Evolutionary conservation across 2,113 vertebrate species (phyloP).

Genomic region (Okapia johnstoni): DNA sequence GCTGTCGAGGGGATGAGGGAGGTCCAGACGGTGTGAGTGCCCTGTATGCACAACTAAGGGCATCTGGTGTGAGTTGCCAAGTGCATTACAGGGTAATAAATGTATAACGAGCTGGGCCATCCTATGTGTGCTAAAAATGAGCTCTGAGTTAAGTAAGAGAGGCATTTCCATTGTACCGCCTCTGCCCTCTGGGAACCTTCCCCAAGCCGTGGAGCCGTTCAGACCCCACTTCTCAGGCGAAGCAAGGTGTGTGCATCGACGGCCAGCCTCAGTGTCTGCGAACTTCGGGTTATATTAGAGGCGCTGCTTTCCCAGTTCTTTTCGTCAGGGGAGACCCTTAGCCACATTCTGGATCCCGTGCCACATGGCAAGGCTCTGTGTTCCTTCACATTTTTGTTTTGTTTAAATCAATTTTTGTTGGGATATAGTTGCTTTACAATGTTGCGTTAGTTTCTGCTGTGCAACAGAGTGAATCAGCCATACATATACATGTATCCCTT

Average conservation of each 20-base stretch:
- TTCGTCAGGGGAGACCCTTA: background rate
- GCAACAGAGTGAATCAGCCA: background rate
- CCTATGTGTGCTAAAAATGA: slow-evolving; percentile 26
- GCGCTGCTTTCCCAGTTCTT: background rate
- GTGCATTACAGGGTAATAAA: slow-evolving; percentile 54
- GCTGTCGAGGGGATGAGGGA: background rate
- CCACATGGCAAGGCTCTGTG: background rate
- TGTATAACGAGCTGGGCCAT: background rate
- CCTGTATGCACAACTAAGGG: slow-evolving; percentile 11
- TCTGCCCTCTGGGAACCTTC: background rate
- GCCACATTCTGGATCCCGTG: background rate
- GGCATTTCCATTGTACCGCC: background rate
- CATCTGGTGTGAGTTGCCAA: slow-evolving; percentile 34
- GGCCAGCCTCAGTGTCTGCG: background rate
- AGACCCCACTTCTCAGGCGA: background rate
- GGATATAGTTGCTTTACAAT: background rate
- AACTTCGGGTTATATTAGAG: background rate
- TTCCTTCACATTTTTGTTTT: background rate
- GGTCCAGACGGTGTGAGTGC: background rate
- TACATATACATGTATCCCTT: background rate
- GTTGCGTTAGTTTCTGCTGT: background rate
- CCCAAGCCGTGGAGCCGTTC: rapidly evolving
- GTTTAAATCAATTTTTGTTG: background rate
- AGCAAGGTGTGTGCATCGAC: rapidly evolving
- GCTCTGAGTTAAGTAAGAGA: slow-evolving; percentile 38